phyloP scores from a whole-genome alignment of 2,797 vertebrate species.

The Apodemus agrarius region DNA sequence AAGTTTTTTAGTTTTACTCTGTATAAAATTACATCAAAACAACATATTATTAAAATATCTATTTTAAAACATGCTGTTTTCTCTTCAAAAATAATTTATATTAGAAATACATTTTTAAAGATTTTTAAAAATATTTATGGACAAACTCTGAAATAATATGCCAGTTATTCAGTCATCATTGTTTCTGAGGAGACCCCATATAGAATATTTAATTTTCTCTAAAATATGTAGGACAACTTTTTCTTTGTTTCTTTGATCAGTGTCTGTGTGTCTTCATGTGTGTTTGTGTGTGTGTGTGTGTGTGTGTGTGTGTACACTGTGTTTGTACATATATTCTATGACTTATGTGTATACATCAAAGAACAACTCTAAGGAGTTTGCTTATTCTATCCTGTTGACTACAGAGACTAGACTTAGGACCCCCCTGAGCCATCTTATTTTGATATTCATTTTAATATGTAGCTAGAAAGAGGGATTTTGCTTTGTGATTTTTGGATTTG shows the following conservation, averaged over 20 bases:
- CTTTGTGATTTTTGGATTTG: neutral
- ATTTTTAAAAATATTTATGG: neutral
- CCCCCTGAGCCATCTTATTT: neutral
- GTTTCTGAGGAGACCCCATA: neutral
- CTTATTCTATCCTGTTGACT: neutral
- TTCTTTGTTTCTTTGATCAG: neutral
- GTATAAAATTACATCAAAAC: neutral
- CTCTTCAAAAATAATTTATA: neutral
- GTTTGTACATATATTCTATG: neutral
- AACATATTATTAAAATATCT: neutral
- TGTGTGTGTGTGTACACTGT: neutral
- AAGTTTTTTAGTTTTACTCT: neutral
- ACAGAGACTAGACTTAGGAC: neutral
- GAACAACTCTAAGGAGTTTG: neutral
- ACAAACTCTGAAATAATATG: neutral
- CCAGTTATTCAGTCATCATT: neutral
- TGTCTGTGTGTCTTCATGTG: neutral
- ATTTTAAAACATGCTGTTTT: neutral
- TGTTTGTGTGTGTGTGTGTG: neutral
- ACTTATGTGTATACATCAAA: neutral
- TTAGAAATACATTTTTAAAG: neutral
- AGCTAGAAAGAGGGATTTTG: neutral
- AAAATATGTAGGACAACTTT: neutral
- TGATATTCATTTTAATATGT: neutral
- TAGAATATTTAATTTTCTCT: neutral